Evolutionary conservation across 2,888 invertebrate species (phyloP).

Genomic region (Luperina nickerlii): DNA sequence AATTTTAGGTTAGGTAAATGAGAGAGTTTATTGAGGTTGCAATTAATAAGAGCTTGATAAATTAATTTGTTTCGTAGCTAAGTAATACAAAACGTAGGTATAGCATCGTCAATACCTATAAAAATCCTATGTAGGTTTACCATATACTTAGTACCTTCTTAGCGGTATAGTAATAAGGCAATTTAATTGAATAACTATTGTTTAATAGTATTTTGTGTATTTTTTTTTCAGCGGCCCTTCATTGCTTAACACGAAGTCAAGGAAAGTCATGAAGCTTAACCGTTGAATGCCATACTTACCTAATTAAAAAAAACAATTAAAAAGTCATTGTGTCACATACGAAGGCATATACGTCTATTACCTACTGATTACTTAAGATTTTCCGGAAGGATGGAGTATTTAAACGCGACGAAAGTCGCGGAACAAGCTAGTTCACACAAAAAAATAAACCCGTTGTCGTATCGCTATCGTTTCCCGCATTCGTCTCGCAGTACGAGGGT

Average conservation of each 20-base stretch:
- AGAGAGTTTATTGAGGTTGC: not conserved
- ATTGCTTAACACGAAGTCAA: not conserved
- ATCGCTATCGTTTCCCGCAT: slow-evolving; percentile 57
- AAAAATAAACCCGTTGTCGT: slow-evolving; percentile 20
- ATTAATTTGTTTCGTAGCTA: not conserved
- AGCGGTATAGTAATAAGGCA: not conserved
- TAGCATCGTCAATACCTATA: not conserved
- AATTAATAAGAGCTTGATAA: not conserved
- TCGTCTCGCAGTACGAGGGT: slow-evolving; percentile 78
- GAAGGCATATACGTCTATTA: too few relatives aligned
- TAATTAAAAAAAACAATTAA: too few relatives aligned
- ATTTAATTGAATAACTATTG: not conserved
- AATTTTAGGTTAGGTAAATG: not conserved
- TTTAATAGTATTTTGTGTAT: not conserved
- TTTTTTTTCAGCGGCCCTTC: not conserved
- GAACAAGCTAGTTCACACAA: not conserved
- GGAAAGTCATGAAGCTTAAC: not conserved
- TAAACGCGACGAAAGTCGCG: not conserved
- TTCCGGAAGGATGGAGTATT: too few relatives aligned
- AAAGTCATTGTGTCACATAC: too few relatives aligned
- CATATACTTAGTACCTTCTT: not conserved
- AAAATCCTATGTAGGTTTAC: not conserved
- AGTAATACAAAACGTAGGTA: not conserved
- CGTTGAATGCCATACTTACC: too few relatives aligned
- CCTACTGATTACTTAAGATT: too few relatives aligned